Evolutionary conservation across 92 coral and sea anemone species (phyloP), one percentile per base, ranked within the genome.

Genomic region (Zoanthus sociatus): DNA sequence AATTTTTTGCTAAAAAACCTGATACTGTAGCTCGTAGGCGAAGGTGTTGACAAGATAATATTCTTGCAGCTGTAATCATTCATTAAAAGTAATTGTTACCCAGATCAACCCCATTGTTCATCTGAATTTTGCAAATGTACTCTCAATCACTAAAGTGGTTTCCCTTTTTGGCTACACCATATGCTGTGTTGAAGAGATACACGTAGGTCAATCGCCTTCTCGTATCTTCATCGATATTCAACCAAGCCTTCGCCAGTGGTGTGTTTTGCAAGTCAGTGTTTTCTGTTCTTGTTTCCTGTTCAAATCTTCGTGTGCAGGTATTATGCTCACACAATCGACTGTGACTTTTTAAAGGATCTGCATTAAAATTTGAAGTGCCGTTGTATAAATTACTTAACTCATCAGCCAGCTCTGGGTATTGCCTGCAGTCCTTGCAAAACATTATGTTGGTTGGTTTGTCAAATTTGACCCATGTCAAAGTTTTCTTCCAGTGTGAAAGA

Each of bases 281-380:
- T 87, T 72, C 10, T 17, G 73, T 17, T 79, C 32, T 37, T 4
- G 0, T 37, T 37, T 37, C 42, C 42, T 4, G 42, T 37, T 37
- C 42, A 10, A 87, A 7, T 77, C 84, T 76, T 78, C 21, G 1
- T 0, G 18, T 33, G 50, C 85, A 69, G 66, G 84, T 15, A 20
- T 61, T 33, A 54, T 86, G 85, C 78, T 87, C 85, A 51, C 37
- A 42, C 10, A 77, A 86, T 50, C 77, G 6, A 68, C 42, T 37
- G 42, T 37, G 42, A 37, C 42, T 37, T 37, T 37, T 37, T 37
- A 37, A 37, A 37, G 42, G 42, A 37, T 37, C 42, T 37, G 4
- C 42, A 4, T 4, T 32, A 56, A 87, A 87, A 18, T 67, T 87
- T 53, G 90, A 77, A 30, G 90, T 67, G 17, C 85, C 90, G 66